Percentiles rank a stretch among this genome's conserved stretches.
phyloP scores from a whole-genome alignment of 2,113 vertebrate genomes.

The Nycticebus coucang region DNA sequence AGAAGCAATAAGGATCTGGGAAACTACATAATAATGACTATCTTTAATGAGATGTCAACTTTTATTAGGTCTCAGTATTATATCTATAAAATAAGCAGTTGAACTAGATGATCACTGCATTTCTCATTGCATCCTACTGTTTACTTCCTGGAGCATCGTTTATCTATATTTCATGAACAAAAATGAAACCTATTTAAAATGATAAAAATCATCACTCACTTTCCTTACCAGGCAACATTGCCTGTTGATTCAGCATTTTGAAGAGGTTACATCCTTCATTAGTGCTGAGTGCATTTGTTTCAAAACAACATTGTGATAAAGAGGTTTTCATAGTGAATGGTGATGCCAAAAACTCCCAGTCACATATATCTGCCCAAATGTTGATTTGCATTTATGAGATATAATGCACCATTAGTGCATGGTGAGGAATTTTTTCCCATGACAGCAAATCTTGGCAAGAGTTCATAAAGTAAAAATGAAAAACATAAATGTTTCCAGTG shows the following conservation, averaged over 20 bases:
- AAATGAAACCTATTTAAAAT: not conserved
- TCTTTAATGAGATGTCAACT: not conserved
- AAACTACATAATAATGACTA: not conserved
- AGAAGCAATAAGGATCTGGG: not conserved
- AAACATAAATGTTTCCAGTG: not conserved
- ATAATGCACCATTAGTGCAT: not conserved
- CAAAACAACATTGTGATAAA: not conserved
- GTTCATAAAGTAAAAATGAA: not conserved
- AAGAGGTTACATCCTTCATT: not conserved
- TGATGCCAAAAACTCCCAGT: not conserved
- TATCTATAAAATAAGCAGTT: not conserved
- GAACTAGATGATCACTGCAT: not conserved
- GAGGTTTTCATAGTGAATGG: not conserved
- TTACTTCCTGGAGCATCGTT: not conserved
- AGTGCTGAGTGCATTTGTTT: not conserved
- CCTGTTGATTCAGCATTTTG: not conserved
- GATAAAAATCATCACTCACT: not conserved
- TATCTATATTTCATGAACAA: not conserved
- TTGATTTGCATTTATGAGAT: conserved; percentile 37
- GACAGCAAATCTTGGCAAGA: not conserved
- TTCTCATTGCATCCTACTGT: not conserved
- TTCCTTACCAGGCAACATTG: not conserved
- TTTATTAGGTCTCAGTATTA: not conserved
- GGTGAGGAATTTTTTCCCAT: not conserved
- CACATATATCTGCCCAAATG: conserved; percentile 7